Evolutionary conservation across 2,888 invertebrate genomes (phyloP).

Genomic region (Aelia acuminata): DNA sequence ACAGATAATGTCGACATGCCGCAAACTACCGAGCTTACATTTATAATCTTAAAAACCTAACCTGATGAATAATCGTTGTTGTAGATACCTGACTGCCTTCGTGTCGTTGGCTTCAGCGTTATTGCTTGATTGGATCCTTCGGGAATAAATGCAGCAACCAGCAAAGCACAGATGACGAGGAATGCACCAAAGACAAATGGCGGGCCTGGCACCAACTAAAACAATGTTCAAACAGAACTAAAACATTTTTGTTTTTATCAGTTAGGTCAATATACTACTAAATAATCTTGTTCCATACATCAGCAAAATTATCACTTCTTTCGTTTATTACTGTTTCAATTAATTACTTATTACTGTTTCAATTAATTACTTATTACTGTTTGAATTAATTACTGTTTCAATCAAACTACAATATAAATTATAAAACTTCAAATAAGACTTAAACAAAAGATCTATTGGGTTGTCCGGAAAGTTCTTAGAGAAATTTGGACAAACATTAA

Average conservation of each 20-base stretch:
- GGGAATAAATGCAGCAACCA: conserved; percentile 91
- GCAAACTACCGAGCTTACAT: conserved; percentile 49
- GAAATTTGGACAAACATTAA: too few species aligned
- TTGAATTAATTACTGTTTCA: too few species aligned
- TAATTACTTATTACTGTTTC: too few species aligned
- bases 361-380: too few species aligned
- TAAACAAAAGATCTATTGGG: too few species aligned
- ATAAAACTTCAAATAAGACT: too few species aligned
- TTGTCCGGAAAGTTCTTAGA: too few species aligned
- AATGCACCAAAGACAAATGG: conserved; percentile 98
- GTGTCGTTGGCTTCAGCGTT: conserved; percentile 68
- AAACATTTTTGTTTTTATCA: neutral
- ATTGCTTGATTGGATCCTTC: conserved; percentile 74
- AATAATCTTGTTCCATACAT: neutral
- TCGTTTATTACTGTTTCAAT: too few species aligned
- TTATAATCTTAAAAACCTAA: conserved; percentile 13
- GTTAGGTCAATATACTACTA: neutral
- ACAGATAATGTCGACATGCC: conserved; percentile 31
- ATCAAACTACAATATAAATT: too few species aligned
- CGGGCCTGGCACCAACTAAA: conserved; percentile 91
- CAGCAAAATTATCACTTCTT: neutral
- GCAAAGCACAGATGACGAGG: conserved; percentile 94
- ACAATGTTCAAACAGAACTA: conserved; percentile 67
- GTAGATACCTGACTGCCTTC: conserved; percentile 72
- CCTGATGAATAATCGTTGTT: conserved; percentile 48